Conservation (phyloP, 2,888 invertebrate genomes). For the Nymphalis polychloros region DNA sequence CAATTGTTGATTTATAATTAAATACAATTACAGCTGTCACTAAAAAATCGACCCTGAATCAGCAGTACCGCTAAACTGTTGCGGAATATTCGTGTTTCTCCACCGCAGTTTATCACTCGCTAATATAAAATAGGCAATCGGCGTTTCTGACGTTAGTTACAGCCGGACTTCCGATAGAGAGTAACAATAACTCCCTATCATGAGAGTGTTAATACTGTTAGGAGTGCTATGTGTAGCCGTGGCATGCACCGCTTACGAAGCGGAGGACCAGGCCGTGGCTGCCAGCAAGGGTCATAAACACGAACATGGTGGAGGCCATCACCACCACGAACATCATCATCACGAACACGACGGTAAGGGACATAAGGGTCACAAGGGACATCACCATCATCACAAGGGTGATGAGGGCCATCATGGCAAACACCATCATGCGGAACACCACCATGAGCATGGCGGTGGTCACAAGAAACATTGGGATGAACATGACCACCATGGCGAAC, state of each 20-base stretch:
- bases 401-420: conserved; percentile 89
- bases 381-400: conserved; percentile 89
- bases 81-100: conserved; percentile 71
- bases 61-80: conserved; percentile 63
- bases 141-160: conserved; percentile 66
- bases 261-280: conserved; percentile 71
- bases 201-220: conserved; percentile 65
- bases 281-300: conserved; percentile 64
- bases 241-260: conserved; percentile 57
- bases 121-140: conserved; percentile 73
- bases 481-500: conserved; percentile 87
- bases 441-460: conserved; percentile 88
- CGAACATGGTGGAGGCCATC: conserved; percentile 85
- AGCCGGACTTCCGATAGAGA: conserved; percentile 67
- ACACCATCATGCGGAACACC: conserved; percentile 87
- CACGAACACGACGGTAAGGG: conserved; percentile 87
- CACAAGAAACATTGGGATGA: conserved; percentile 91
- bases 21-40: neutral
- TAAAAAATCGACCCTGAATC: conserved; percentile 66
- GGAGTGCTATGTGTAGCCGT: conserved; percentile 67
- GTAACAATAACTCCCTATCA: conserved; percentile 46
- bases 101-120: conserved; percentile 56
- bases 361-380: conserved; percentile 88
- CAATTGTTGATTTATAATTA: neutral
- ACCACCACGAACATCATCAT: conserved; percentile 85